phyloP scores from a whole-genome alignment of 1,140 invertebrate genomes.

The Heliconius hewitsoni region DNA sequence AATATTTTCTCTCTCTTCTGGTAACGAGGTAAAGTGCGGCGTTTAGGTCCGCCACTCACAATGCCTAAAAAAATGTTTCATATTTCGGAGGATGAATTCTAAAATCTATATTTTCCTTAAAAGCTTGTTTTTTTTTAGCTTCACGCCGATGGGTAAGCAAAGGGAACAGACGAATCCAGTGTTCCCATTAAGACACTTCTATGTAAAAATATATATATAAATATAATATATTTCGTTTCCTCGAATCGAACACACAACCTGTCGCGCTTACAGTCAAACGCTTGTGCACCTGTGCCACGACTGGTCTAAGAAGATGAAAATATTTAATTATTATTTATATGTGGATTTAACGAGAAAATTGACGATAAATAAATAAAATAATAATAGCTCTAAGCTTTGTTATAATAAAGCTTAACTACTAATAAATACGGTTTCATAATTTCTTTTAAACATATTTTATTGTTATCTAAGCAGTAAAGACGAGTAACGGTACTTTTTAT shows the following conservation, averaged over 20 bases:
- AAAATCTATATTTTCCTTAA: too few species aligned
- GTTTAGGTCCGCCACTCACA: too few species aligned
- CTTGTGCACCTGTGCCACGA: neutral
- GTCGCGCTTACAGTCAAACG: neutral
- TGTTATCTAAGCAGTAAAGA: neutral
- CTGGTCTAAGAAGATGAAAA: neutral
- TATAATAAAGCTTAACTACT: neutral
- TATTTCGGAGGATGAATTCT: too few species aligned
- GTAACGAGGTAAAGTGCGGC: too few species aligned
- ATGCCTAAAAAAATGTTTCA: too few species aligned
- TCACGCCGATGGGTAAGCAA: too few species aligned
- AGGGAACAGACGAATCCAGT: too few species aligned
- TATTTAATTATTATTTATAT: too few species aligned
- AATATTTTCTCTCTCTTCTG: too few species aligned
- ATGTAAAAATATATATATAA: too few species aligned
- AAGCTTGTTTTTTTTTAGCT: too few species aligned
- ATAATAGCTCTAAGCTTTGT: neutral
- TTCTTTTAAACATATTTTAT: neutral
- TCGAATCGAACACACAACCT: neutral
- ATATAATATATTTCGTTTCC: neutral
- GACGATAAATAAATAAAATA: neutral
- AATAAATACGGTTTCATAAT: neutral
- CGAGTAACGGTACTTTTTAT: neutral
- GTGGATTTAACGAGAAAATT: neutral
- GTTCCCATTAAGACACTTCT: too few species aligned